Evolutionary conservation across 1,140 invertebrate genomes (phyloP), one percentile per base, ranked within the genome.

Genomic region (Scaptomyza graminum): DNA sequence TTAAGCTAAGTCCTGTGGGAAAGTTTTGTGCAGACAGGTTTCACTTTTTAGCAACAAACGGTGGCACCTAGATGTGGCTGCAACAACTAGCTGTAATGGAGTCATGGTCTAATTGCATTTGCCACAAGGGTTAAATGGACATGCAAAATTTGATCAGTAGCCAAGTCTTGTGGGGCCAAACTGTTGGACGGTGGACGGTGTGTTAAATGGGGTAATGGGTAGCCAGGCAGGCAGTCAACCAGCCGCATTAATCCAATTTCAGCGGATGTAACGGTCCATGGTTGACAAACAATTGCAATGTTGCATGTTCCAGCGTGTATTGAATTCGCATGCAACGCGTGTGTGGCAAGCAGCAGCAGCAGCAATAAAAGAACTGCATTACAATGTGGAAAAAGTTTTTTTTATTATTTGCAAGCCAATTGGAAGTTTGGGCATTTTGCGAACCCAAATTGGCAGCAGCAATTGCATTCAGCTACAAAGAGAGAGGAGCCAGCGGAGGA

Each of bases 221-320:
- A 80, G 18, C 77, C 18, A 22, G 18, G 18, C 18, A 22, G 18
- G 18, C 18, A 22, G 18, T 22, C 18, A 22, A 22, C 50, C 50
- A 79, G 62, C 41, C 78, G 71, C 64, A 83, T 82, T 82, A 88
- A 87, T 87, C 82, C 83, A 88, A 87, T 82, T 85, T 50, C 77
- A 85, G 71, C 89, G 89, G 89, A 90, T 90, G 89, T 90, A 90
- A 90, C 89, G 89, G 82, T 85, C 74, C 55, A 51, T 76, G 72
- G 79, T 89, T 89, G 80, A 90, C 80, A 90, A 90, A 90, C 74
- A 88, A 84, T 89, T 69, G 84, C 83, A 79, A 69, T 71, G 74
- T 83, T 80, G 74, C 73, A 83, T 78, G 77, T 75, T 43, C 9
- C 31, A 1, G n/a, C n/a, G 18, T 22, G 18, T 22, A 22, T 22